Evolutionary conservation across 2,797 vertebrate genomes (phyloP).

Genomic region (Myotis vivesi): DNA sequence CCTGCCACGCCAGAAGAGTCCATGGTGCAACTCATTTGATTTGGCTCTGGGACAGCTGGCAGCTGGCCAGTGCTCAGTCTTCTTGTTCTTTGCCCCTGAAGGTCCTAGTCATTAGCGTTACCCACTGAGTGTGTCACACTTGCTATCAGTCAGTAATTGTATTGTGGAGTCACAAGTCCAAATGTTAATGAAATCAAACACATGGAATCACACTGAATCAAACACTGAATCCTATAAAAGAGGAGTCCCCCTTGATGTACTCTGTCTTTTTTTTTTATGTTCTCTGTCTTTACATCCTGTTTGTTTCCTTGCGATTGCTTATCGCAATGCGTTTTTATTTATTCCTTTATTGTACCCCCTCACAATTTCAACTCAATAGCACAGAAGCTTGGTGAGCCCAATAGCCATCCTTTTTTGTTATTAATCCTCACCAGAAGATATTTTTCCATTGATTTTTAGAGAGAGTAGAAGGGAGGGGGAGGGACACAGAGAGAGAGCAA

Average conservation of each 20-base stretch:
- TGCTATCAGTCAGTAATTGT: background rate
- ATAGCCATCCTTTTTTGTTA: background rate
- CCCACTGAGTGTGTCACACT: background rate
- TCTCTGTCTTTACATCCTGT: background rate
- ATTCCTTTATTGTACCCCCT: background rate
- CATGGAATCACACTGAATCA: background rate
- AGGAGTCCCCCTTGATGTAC: background rate
- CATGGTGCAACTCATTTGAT: background rate
- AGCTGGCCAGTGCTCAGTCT: background rate
- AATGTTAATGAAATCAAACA: background rate
- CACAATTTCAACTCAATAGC: background rate
- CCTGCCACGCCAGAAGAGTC: background rate
- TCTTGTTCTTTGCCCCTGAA: constrained; percentile 39
- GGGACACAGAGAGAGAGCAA: no score
- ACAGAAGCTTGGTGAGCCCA: background rate
- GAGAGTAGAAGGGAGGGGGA: no score
- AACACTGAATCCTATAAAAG: background rate
- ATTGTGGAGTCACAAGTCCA: background rate
- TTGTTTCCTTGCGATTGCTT: constrained; percentile 31
- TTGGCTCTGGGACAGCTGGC: constrained; percentile 20
- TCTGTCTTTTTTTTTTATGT: background rate
- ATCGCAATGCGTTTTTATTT: background rate
- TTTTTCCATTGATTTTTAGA: no score
- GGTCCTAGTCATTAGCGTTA: background rate
- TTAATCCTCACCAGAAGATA: no score